Evolutionary conservation across 2,113 vertebrate species (phyloP).

Genomic region (Sylvicapra grimmia): DNA sequence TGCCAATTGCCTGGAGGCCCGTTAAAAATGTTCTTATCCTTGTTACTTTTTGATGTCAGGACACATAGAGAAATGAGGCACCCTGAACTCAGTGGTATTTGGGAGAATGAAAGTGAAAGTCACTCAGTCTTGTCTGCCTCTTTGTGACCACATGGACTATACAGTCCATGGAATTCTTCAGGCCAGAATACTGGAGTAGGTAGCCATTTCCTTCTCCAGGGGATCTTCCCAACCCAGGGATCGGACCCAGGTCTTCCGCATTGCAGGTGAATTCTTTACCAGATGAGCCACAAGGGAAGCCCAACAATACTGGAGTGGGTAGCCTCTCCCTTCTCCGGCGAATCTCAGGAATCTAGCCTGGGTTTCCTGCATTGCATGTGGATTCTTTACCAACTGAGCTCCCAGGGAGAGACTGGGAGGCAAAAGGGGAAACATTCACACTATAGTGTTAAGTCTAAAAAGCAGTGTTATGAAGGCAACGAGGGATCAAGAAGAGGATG

Average conservation of each 20-base stretch:
- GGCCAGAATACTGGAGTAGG: background rate
- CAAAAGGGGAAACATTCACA: background rate
- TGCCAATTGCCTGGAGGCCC: background rate
- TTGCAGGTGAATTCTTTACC: background rate
- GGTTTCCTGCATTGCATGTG: background rate
- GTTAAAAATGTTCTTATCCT: background rate
- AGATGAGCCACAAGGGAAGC: background rate
- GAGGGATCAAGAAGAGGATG: background rate
- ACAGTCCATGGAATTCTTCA: background rate
- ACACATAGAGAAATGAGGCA: background rate
- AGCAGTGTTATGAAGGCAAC: background rate
- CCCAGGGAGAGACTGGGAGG: too few relatives aligned
- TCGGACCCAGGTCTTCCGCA: fast-evolving
- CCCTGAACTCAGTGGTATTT: background rate
- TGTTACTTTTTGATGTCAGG: background rate
- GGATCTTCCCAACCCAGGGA: background rate
- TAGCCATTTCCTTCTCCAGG: background rate
- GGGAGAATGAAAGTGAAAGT: background rate
- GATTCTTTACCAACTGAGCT: background rate
- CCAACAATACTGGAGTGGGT: background rate
- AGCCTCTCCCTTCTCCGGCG: background rate
- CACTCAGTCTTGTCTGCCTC: background rate
- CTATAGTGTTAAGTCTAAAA: background rate
- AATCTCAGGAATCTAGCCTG: background rate
- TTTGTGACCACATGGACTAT: background rate